Evolutionary conservation across 2,888 invertebrate species (phyloP), one percentile per base, ranked within the genome.

Genomic region (Ormyrus pomaceus): DNA sequence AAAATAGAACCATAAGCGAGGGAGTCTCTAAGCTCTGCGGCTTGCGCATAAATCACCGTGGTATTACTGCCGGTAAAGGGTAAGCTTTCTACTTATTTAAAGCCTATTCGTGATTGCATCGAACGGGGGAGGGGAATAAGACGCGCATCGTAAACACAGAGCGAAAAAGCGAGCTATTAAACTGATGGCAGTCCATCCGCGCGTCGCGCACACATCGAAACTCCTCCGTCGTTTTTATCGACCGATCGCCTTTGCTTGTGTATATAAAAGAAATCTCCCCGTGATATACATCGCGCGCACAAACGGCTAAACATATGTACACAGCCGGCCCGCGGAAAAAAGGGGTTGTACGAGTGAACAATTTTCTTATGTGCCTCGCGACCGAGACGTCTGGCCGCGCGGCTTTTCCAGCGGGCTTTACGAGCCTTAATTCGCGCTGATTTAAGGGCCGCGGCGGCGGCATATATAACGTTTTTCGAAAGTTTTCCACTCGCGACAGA

Each of bases 81-180:
- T 75, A 53, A 73, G 48, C 64, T 64, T 61, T 61, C 6, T 34
- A 56, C 68, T 68, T 68, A 78, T 78, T 73, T 78, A 73, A 73
- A 78, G 72, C 72, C 72, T 61, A 66, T 72, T 78, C 72, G 78
- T 78, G 72, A 78, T 78, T 78, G 78, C 66, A 68, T 66, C 66
- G 50, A 61, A 72, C 66, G 11, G 58, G 56, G 66, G 19, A 10
- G 9, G 46, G 46, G 53, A 74, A 79, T 64, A 74, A 79, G 70
- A 74, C 53, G 4, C 4, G 34, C 34, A 71, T 77, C 72, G 70
- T 70, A 74, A 79, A 79, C 74, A 64, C 13, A 64, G 6, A 64
- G 9, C 68, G n/a, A 68, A 53, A 53, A 34, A 70, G 56, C 65
- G 59, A 45, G 48, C 64, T n/a, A 75, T 59, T 70, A 74, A 64